phyloP scores from a whole-genome alignment of 2,888 invertebrate genomes.

The Pherbina coryleti region DNA sequence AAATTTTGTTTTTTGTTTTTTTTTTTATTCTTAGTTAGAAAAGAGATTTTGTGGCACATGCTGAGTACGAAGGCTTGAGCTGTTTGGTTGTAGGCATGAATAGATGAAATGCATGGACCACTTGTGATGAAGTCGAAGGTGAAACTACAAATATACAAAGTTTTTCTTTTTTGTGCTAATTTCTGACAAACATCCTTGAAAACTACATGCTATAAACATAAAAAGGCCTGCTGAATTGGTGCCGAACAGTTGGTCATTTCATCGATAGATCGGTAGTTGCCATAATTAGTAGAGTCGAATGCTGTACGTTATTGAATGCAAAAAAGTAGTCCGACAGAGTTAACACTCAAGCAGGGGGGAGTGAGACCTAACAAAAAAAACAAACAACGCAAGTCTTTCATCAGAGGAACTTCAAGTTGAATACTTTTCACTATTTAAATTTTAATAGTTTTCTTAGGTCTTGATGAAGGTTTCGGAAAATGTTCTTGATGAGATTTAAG shows the following conservation, averaged over 20 bases:
- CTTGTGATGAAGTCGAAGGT: slow-evolving; percentile 39
- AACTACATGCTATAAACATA: slow-evolving; percentile 12
- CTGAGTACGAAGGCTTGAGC: slow-evolving; percentile 46
- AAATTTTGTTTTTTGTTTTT: not conserved
- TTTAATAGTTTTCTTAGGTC: too few species aligned
- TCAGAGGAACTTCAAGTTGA: not conserved
- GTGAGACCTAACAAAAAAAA: not conserved
- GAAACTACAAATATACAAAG: not conserved
- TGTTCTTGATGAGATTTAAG: not conserved
- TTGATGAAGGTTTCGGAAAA: not conserved
- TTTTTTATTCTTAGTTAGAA: not conserved
- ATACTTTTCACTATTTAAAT: not conserved
- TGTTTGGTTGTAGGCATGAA: slow-evolving; percentile 34
- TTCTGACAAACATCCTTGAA: slow-evolving; percentile 32
- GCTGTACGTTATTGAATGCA: not conserved
- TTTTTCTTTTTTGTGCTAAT: not conserved
- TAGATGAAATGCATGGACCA: slow-evolving; percentile 17
- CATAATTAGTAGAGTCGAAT: not conserved
- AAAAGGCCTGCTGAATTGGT: not conserved
- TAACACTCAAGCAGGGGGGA: slow-evolving; percentile 34
- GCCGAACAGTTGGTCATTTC: not conserved
- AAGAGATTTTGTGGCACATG: not conserved
- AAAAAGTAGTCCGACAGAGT: slow-evolving; percentile 24
- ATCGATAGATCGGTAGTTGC: not conserved
- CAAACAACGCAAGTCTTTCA: not conserved